Evolutionary conservation across 2,888 invertebrate genomes (phyloP).

Genomic region (Andrena haemorrhoa): DNA sequence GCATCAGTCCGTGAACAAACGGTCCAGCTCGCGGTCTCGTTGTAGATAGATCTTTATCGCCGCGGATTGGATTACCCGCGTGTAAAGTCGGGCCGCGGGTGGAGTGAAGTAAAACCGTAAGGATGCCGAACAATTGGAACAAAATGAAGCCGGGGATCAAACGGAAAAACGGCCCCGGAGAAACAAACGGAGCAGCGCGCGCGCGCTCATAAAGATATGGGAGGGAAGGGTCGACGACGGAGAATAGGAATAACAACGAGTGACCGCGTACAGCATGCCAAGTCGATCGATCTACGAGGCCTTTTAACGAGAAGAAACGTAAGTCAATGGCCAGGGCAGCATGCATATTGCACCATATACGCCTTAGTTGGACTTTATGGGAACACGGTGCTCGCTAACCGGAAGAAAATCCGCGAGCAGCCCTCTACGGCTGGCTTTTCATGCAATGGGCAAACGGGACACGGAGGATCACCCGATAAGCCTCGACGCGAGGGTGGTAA

Average conservation of each 20-base stretch:
- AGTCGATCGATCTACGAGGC: constrained; percentile 67
- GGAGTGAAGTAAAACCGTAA: constrained; percentile 20
- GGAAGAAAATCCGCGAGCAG: constrained; percentile 45
- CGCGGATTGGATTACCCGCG: constrained; percentile 42
- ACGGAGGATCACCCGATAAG: constrained; percentile 18
- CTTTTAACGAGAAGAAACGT: constrained; percentile 78
- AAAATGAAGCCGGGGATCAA: constrained; percentile 36
- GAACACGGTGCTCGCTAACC: constrained; percentile 42
- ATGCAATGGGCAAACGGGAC: constrained; percentile 29
- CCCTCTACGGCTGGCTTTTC: constrained; percentile 17
- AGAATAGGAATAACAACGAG: constrained; percentile 56
- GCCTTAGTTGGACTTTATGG: constrained; percentile 68
- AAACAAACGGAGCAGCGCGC: constrained; percentile 19
- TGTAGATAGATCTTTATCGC: constrained; percentile 42
- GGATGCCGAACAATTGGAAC: constrained; percentile 32
- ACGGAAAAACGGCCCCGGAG: background rate
- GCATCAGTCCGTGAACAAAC: constrained; percentile 8
- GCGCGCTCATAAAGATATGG: constrained; percentile 12
- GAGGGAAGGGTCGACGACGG: constrained; percentile 10
- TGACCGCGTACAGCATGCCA: constrained; percentile 26
- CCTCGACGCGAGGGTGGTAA: constrained; percentile 21
- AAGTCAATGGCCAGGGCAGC: constrained; percentile 72
- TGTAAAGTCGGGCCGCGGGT: constrained; percentile 13
- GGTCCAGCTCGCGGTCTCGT: constrained; percentile 5
- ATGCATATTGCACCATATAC: constrained; percentile 55